Evolutionary conservation across 2,113 vertebrate genomes (phyloP).

Genomic region (Microcebus griseorufus): DNA sequence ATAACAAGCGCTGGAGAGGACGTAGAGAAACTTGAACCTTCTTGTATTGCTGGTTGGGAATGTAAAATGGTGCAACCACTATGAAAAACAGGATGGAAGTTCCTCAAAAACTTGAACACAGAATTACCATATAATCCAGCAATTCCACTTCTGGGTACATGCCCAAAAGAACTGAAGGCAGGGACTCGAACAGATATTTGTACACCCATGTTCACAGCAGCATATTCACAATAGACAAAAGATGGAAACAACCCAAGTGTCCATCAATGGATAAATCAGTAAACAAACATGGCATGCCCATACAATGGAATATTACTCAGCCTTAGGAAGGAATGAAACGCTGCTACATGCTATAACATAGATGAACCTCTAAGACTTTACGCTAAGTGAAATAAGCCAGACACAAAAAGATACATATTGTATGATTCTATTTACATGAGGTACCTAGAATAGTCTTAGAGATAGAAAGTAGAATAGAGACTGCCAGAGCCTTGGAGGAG

Average conservation of each 20-base stretch:
- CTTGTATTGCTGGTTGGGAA: neutral
- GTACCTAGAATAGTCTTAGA: neutral
- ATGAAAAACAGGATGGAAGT: neutral
- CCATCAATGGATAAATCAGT: neutral
- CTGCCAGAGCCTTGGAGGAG: neutral
- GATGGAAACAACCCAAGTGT: neutral
- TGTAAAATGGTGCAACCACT: neutral
- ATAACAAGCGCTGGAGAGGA: neutral
- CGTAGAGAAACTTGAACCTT: neutral
- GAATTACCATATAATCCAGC: neutral
- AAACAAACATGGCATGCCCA: neutral
- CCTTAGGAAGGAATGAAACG: constrained; percentile 4
- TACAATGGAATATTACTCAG: neutral
- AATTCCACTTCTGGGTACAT: neutral
- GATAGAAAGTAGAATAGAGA: neutral
- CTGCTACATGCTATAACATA: neutral
- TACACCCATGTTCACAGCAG: neutral
- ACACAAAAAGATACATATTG: neutral
- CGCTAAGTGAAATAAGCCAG: neutral
- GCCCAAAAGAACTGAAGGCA: neutral
- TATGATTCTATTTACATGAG: neutral
- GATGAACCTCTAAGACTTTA: neutral
- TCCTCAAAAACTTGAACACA: neutral
- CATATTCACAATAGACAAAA: neutral
- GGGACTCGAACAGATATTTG: neutral